A percentile compares a stretch with the other conserved stretches of the same genome.
These are phyloP conservation scores for Hylomyscus alleni DNA, from an alignment of 2,797 vertebrate genomes.

Conservation along the genomic window DNA sequence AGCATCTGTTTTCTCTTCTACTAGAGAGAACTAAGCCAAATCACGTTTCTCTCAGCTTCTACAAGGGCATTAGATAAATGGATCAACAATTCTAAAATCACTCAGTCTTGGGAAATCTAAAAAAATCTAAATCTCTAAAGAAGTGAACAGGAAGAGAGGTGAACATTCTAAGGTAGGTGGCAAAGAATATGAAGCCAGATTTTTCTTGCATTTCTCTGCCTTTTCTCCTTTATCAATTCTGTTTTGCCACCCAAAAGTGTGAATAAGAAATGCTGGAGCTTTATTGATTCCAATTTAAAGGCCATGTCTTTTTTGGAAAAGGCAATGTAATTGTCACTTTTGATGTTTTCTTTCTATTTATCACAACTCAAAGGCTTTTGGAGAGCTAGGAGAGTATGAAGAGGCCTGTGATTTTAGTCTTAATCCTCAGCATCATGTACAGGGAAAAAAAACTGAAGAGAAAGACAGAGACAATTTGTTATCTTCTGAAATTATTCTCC, in stretches of 20 bases:
- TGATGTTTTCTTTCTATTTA: constrained; percentile 77
- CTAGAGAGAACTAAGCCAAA: background rate
- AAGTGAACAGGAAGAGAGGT: constrained; percentile 44
- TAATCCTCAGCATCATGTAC: constrained; percentile 28
- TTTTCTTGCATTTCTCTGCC: constrained; percentile 63
- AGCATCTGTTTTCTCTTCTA: background rate
- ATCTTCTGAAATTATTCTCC: constrained; percentile 5
- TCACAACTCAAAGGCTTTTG: constrained; percentile 77
- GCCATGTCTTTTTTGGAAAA: constrained; percentile 81
- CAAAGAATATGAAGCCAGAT: constrained; percentile 9
- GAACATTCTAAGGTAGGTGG: constrained; percentile 33
- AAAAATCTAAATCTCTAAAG: constrained; percentile 22
- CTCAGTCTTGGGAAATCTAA: background rate
- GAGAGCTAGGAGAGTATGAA: constrained; percentile 72
- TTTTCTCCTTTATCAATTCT: constrained; percentile 73
- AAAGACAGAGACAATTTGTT: background rate
- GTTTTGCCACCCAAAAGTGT: constrained; percentile 76
- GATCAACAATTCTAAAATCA: constrained; percentile 11
- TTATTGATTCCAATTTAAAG: constrained; percentile 82
- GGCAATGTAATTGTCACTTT: constrained; percentile 73
- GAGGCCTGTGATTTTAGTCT: constrained; percentile 45
- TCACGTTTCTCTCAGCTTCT: background rate
- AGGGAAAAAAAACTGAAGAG: constrained; percentile 38
- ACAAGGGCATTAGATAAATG: background rate
- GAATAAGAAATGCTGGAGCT: constrained; percentile 71